A percentile compares a stretch with the other conserved stretches of the same genome.
Evolutionary conservation across 1,140 invertebrate species (phyloP).

Genomic region (Colletes latitarsis): DNA sequence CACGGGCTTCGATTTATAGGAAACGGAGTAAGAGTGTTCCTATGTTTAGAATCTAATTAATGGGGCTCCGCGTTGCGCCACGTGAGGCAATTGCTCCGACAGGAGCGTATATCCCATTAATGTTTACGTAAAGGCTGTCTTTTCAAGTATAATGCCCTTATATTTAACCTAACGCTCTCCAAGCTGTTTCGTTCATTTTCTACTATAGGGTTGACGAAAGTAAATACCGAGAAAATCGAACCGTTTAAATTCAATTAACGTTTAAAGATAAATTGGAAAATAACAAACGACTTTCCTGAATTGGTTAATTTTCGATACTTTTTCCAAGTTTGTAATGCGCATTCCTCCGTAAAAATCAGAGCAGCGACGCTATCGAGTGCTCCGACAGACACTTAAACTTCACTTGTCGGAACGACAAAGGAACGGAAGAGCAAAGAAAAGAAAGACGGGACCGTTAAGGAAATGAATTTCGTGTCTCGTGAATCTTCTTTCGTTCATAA

Average conservation of each 20-base stretch:
- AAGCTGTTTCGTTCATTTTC: background rate
- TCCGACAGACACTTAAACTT: constrained; percentile 8
- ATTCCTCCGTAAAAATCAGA: background rate
- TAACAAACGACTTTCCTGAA: too few species aligned
- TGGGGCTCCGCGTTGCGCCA: background rate
- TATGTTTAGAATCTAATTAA: constrained; percentile 53
- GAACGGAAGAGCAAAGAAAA: background rate
- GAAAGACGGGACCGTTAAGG: constrained; percentile 21
- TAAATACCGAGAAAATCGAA: too few species aligned
- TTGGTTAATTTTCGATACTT: background rate
- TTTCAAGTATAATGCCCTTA: background rate
- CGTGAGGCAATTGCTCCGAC: constrained; percentile 15
- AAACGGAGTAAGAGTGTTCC: constrained; percentile 39
- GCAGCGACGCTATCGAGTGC: background rate
- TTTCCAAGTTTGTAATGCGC: constrained; percentile 9
- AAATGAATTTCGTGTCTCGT: constrained; percentile 22
- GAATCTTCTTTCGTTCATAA: background rate
- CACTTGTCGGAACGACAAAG: constrained; percentile 18
- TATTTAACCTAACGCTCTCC: background rate
- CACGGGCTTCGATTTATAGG: constrained; percentile 37
- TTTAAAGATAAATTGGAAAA: too few species aligned
- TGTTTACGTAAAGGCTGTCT: background rate
- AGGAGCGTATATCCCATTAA: constrained; percentile 13
- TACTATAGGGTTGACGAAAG: too few species aligned
- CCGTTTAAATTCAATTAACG: too few species aligned